Evolutionary conservation across 2,888 invertebrate species (phyloP).

Genomic region (Lasioglossum oenotherae): DNA sequence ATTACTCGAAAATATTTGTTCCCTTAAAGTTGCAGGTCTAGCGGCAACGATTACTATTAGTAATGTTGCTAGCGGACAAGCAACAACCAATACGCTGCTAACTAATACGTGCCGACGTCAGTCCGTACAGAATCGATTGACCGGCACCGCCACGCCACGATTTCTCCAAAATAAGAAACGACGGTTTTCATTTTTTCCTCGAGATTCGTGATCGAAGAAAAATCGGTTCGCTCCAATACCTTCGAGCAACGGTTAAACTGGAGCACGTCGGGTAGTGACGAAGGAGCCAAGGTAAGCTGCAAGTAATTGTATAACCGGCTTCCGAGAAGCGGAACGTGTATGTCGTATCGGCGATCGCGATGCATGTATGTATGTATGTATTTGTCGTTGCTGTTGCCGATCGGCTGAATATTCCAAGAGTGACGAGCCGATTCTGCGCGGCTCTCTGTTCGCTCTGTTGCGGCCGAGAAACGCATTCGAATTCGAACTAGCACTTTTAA

Average conservation of each 20-base stretch:
- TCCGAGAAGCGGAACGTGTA: slow-evolving; percentile 75
- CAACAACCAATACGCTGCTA: neutral
- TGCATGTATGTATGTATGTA: slow-evolving; percentile 27
- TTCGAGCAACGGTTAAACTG: slow-evolving; percentile 61
- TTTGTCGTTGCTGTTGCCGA: slow-evolving; percentile 62
- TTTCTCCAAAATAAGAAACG: slow-evolving; percentile 6
- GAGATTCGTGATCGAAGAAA: slow-evolving; percentile 34
- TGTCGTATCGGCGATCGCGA: slow-evolving; percentile 25
- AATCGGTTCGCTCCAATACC: slow-evolving; percentile 53
- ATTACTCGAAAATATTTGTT: neutral
- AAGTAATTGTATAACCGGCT: slow-evolving; percentile 82
- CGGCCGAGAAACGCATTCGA: neutral
- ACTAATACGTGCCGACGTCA: neutral
- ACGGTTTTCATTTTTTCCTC: neutral
- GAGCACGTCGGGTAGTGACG: slow-evolving; percentile 70
- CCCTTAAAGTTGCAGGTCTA: neutral
- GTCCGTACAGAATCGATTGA: neutral
- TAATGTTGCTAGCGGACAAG: neutral
- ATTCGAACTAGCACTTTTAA: neutral
- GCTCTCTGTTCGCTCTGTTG: neutral
- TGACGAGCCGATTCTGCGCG: slow-evolving; percentile 29
- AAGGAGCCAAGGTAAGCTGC: slow-evolving; percentile 77
- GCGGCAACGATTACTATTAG: neutral
- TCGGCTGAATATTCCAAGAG: slow-evolving; percentile 41
- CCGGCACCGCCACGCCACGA: neutral